These are phyloP conservation scores for Magallana nippona DNA, from an alignment of 2,888 invertebrate genomes.

Conservation along the genomic window DNA sequence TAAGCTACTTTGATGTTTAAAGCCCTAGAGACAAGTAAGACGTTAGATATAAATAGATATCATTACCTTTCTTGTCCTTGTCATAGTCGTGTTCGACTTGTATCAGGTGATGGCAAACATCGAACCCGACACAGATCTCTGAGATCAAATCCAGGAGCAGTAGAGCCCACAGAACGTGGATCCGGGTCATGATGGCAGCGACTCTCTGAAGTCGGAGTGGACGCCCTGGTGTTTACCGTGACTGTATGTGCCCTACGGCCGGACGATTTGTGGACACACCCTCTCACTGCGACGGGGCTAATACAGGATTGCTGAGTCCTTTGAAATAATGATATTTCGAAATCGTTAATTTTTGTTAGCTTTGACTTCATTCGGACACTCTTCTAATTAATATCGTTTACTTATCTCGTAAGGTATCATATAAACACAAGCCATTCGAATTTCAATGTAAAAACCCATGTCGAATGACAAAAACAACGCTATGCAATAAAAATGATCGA, in stretches of 20 bases:
- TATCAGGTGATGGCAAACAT: constrained; percentile 1
- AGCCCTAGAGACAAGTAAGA: too few relatives aligned
- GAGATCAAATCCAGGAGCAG: neutral
- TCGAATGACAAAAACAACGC: too few relatives aligned
- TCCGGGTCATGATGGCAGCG: neutral
- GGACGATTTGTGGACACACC: neutral
- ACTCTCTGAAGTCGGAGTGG: neutral
- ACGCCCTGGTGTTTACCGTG: neutral
- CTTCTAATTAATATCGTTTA: too few relatives aligned
- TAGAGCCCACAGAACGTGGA: neutral
- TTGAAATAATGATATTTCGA: too few relatives aligned
- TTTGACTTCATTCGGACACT: too few relatives aligned
- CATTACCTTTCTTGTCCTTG: neutral
- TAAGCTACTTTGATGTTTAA: too few relatives aligned
- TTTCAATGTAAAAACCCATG: too few relatives aligned
- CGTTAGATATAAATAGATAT: neutral
- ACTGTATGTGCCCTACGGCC: neutral
- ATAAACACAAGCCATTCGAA: too few relatives aligned
- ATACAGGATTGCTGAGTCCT: too few relatives aligned
- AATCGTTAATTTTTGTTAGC: too few relatives aligned
- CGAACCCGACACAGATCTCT: neutral
- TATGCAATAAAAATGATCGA: too few relatives aligned
- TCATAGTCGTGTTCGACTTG: neutral
- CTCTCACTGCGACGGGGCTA: neutral
- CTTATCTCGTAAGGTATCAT: too few relatives aligned